These are phyloP conservation scores for Phainopepla nitens DNA, from an alignment of 2,113 vertebrate genomes.

Conservation along the genomic window DNA sequence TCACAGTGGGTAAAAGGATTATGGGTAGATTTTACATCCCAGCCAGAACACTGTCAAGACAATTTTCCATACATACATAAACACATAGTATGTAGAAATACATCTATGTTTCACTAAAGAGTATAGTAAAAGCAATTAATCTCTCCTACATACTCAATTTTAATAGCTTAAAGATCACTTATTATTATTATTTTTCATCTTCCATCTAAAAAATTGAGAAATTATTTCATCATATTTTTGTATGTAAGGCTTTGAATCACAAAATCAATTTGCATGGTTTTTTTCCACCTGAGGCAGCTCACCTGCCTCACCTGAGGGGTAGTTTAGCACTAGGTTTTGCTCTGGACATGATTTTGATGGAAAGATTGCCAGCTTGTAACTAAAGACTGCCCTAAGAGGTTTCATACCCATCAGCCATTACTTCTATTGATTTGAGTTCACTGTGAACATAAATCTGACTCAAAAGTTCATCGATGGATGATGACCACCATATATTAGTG, in stretches of 20 bases:
- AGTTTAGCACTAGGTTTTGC: background rate
- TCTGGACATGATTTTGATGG: background rate
- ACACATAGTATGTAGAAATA: background rate
- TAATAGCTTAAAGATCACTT: background rate
- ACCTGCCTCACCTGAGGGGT: too few species aligned
- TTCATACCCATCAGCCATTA: background rate
- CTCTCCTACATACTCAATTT: background rate
- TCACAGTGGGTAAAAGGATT: background rate
- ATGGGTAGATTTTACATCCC: background rate
- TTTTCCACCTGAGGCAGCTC: background rate
- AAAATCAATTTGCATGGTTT: background rate
- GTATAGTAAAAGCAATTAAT: background rate
- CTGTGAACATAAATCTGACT: background rate
- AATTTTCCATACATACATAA: background rate
- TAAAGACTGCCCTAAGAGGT: background rate
- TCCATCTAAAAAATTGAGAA: background rate
- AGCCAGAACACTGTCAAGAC: background rate
- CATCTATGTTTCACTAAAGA: background rate
- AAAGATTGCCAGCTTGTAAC: background rate
- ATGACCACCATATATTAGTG: background rate
- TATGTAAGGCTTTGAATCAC: background rate
- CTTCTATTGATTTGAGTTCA: background rate
- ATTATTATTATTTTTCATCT: background rate
- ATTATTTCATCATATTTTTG: background rate
- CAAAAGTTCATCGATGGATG: background rate